Evolutionary conservation across 2,888 invertebrate species (phyloP).

Genomic region (Morpho achilles): DNA sequence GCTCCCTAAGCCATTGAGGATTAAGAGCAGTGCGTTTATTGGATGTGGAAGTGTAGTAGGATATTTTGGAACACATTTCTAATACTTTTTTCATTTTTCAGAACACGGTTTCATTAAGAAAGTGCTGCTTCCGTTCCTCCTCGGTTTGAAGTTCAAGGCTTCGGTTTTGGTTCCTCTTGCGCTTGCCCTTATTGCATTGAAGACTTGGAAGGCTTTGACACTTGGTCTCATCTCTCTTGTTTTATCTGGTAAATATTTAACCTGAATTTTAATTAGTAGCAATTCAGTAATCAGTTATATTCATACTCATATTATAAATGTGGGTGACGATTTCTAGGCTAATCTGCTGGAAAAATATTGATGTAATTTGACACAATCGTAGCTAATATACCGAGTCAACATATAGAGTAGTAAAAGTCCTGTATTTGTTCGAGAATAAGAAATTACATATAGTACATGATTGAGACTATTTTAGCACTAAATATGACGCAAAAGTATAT

Average conservation of each 20-base stretch:
- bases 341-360: too few species aligned
- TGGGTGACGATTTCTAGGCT: too few species aligned
- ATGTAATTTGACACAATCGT: too few species aligned
- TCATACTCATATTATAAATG: too few species aligned
- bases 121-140: slow-evolving; percentile 89
- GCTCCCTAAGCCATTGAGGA: slow-evolving; percentile 73
- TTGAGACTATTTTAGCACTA: too few species aligned
- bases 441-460: too few species aligned
- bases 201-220: slow-evolving; percentile 94
- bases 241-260: slow-evolving; percentile 80
- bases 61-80: slow-evolving; percentile 1
- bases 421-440: too few species aligned
- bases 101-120: slow-evolving; percentile 91
- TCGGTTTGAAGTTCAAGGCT: slow-evolving; percentile 92
- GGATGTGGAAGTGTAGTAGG: background rate
- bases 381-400: too few species aligned
- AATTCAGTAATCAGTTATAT: too few species aligned
- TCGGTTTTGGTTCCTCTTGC: slow-evolving; percentile 90
- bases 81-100: slow-evolving; percentile 53
- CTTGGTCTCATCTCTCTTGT: slow-evolving; percentile 91
- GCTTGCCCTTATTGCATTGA: slow-evolving; percentile 89
- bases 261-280: background rate
- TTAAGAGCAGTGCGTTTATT: slow-evolving; percentile 65
- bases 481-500: too few species aligned
- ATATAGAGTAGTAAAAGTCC: too few species aligned